Evolutionary conservation across 2,888 invertebrate genomes (phyloP), one percentile per base, ranked within the genome.

Genomic region (Labia minor): DNA sequence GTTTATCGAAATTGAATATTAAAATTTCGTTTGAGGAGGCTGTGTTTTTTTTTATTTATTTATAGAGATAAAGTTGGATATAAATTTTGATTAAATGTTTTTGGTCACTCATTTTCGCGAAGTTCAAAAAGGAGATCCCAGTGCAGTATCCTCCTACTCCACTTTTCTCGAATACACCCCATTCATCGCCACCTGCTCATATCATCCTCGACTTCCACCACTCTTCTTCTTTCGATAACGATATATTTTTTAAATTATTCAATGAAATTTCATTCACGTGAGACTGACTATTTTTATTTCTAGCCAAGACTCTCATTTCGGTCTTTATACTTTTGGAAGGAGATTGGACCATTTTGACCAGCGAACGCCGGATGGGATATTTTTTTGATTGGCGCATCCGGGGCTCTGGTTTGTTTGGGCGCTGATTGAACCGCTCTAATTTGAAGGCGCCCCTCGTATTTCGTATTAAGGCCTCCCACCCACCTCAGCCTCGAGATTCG

Each of bases 361-460:
- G 8, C 26, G 26, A 26, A 8, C 26, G 3, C 26, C 8, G 26
- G 26, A 26, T 26, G 49, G 49, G 49, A 49, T 49, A 49, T 49
- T 49, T 49, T 49, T 49, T 49, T 49, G 49, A 49, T 49, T 49
- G 49, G 49, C 49, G 49, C 49, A 49, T 49, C 49, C 49, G 49
- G 49, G 49, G 49, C 49, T 49, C 49, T 49, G 49, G 49, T 49
- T 49, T 49, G 49, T 49, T 49, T 49, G 49, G 49, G 49, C 49
- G 49, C 49, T 49, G 49, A 49, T 49, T 49, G 49, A 49, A 49
- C 49, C 49, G 49, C 49, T 49, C 49, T 49, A 49, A 49, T 49
- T 49, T 49, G 49, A 49, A 49, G 49, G 49, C 49, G 16, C 14
- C 49, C 49, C n/a, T 11, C 49, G 49, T 16, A 11, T 16, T 16